Evolutionary conservation across 2,797 vertebrate species (phyloP).

Genomic region (Enoplosus armatus): DNA sequence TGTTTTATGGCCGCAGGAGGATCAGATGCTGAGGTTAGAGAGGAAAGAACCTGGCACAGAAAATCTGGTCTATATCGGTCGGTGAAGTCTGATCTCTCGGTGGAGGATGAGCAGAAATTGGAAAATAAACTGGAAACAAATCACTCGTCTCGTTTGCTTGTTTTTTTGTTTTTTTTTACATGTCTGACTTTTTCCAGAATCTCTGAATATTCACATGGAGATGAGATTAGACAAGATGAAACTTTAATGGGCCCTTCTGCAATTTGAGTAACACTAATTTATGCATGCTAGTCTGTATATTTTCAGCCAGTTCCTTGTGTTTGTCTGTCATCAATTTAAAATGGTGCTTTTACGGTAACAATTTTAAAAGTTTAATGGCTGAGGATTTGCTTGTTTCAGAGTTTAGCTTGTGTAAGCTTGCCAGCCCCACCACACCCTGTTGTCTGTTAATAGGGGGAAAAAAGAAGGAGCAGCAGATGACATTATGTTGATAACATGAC

Average conservation of each 20-base stretch:
- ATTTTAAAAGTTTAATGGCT: constrained; percentile 30
- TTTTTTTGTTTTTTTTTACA: constrained; percentile 22
- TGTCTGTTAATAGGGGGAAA: not conserved
- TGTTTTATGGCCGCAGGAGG: constrained; percentile 58
- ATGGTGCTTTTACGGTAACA: constrained; percentile 38
- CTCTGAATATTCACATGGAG: constrained; percentile 23
- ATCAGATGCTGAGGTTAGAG: constrained; percentile 57
- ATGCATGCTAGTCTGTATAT: not conserved
- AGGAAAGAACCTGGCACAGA: constrained; percentile 24
- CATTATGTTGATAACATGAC: not conserved
- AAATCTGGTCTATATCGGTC: constrained; percentile 24
- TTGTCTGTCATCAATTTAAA: constrained; percentile 44
- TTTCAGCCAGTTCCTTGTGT: constrained; percentile 15
- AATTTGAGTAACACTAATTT: constrained; percentile 19
- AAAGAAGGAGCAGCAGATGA: not conserved
- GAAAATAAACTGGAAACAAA: constrained; percentile 26
- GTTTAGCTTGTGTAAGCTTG: constrained; percentile 21
- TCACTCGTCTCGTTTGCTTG: constrained; percentile 30
- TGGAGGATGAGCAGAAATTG: constrained; percentile 26
- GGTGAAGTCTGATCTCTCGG: constrained; percentile 29
- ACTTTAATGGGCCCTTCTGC: constrained; percentile 21
- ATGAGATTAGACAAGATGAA: constrained; percentile 32
- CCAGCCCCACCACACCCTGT: constrained; percentile 7
- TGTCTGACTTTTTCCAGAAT: constrained; percentile 24
- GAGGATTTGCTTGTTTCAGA: constrained; percentile 22